Conservation (phyloP, 2,113 vertebrate genomes). For the Laticauda laticaudata region DNA sequence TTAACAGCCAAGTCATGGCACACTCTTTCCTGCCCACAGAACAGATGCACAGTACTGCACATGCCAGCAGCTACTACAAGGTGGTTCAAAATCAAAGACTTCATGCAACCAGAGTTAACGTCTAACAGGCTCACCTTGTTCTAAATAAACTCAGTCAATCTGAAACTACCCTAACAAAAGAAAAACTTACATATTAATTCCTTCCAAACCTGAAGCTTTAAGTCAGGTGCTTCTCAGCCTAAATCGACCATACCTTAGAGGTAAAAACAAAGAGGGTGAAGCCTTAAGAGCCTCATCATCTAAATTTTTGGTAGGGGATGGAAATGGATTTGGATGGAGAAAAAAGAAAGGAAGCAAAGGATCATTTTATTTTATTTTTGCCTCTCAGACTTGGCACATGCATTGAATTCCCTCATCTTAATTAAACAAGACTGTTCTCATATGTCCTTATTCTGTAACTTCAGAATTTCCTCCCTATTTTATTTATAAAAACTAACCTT, state of each 20-base stretch:
- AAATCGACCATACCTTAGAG: background rate
- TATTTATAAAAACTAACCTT: background rate
- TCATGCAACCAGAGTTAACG: background rate
- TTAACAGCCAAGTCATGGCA: background rate
- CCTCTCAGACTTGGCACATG: background rate
- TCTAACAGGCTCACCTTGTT: background rate
- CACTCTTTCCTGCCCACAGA: background rate
- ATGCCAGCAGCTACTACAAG: background rate
- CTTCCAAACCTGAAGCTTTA: background rate
- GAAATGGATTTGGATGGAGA: background rate
- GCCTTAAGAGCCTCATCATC: background rate
- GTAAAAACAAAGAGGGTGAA: background rate
- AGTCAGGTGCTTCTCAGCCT: background rate
- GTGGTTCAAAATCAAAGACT: background rate
- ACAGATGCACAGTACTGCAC: background rate
- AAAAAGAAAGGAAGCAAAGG: background rate
- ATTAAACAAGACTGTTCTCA: background rate
- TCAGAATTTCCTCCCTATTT: background rate
- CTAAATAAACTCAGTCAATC: background rate
- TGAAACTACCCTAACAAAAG: background rate
- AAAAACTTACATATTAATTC: background rate
- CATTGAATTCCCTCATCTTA: background rate
- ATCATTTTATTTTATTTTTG: background rate
- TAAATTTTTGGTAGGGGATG: background rate
- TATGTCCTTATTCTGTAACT: background rate